phyloP scores from a whole-genome alignment of 2,888 invertebrate species.

The Flexamia atlantica region DNA sequence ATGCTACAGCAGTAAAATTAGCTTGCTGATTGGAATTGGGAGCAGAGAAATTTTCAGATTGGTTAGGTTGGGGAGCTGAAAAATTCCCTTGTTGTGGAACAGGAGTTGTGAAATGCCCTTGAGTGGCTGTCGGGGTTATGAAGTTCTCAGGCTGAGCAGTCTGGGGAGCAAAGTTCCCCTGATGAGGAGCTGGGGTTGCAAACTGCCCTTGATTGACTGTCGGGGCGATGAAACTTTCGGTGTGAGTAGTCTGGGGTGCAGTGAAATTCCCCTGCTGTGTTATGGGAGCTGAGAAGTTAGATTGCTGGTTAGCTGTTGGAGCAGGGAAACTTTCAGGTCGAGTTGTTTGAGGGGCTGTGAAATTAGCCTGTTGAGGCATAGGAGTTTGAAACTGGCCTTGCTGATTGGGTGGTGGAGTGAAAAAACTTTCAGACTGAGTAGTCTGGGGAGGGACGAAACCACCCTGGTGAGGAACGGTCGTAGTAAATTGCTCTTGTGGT shows the following conservation, averaged over 20 bases:
- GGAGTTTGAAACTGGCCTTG: not conserved
- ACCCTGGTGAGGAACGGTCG: not conserved
- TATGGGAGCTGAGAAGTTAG: not conserved
- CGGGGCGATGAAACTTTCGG: not conserved
- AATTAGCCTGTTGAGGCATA: not conserved
- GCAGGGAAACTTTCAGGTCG: not conserved
- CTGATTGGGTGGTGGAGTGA: not conserved
- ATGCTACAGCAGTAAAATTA: not conserved
- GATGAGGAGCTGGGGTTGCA: not conserved
- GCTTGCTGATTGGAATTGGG: not conserved
- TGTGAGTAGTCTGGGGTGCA: not conserved
- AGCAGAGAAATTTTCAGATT: not conserved
- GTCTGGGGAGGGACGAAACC: not conserved
- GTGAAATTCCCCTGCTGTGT: not conserved
- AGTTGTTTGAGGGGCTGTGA: not conserved
- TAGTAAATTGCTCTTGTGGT: not conserved
- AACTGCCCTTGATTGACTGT: not conserved
- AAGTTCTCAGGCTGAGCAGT: not conserved
- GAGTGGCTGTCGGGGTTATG: not conserved
- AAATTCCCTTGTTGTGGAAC: conserved; percentile 3
- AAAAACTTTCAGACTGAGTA: not conserved
- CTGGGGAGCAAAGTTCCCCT: not conserved
- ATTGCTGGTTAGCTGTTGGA: not conserved
- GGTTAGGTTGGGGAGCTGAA: not conserved
- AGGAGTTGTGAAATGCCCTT: conserved; percentile 2